Conservation (phyloP, 2,113 vertebrate genomes). For the Zosterops japonicus region DNA sequence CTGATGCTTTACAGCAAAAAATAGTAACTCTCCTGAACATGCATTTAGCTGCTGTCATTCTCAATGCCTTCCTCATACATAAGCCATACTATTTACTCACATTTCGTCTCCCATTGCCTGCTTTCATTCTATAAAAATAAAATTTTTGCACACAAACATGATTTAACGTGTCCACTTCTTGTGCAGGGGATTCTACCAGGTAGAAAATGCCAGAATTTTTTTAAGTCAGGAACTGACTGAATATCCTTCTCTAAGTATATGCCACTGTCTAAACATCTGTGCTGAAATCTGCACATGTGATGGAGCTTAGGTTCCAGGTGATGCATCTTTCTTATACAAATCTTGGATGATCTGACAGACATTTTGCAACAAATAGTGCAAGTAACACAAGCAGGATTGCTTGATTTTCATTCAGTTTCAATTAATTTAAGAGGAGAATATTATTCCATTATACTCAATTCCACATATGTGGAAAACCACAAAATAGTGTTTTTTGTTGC, state of each 20-base stretch:
- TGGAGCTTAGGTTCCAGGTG: neutral
- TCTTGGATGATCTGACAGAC: neutral
- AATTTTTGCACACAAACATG: neutral
- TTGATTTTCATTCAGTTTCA: neutral
- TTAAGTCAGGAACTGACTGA: neutral
- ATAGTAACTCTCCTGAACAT: neutral
- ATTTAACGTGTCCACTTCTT: neutral
- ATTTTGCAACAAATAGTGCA: neutral
- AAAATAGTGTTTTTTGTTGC: neutral
- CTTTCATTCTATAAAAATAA: neutral
- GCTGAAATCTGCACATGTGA: neutral
- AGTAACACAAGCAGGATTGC: neutral
- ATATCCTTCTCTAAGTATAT: neutral
- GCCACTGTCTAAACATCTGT: neutral
- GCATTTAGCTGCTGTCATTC: neutral
- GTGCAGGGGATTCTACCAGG: neutral
- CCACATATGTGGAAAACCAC: neutral
- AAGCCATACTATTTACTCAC: neutral
- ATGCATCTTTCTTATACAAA: neutral
- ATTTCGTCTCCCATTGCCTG: neutral
- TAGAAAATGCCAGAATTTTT: neutral
- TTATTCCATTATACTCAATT: neutral
- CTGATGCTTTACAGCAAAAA: neutral
- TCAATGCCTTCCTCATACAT: neutral
- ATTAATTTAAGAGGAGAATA: neutral